A percentile compares a stretch with the other conserved stretches of the same genome.
These are phyloP conservation scores for Meloidogyne chitwoodi DNA, from an alignment of 1,140 invertebrate species.

Conservation along the genomic window DNA sequence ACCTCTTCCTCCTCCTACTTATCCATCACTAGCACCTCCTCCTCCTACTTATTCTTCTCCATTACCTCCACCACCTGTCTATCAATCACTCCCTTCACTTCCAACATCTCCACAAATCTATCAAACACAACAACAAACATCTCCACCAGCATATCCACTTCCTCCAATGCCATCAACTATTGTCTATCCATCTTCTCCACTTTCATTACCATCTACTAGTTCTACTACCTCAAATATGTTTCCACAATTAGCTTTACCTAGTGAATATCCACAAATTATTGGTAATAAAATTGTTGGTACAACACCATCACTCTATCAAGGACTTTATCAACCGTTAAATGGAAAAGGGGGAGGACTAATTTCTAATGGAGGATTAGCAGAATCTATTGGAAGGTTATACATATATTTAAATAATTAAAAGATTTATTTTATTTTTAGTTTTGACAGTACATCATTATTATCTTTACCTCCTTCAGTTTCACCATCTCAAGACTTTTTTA, in stretches of 20 bases:
- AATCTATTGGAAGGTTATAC: background rate
- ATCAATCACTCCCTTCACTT: background rate
- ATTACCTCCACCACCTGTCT: background rate
- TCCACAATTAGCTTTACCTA: background rate
- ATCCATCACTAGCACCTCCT: background rate
- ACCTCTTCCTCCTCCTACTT: background rate
- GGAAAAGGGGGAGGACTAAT: background rate
- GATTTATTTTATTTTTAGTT: background rate
- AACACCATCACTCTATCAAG: background rate
- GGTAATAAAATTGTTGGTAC: background rate
- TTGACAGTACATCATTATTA: background rate
- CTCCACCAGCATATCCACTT: background rate
- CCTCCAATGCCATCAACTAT: background rate
- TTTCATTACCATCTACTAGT: background rate
- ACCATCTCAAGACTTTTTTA: background rate
- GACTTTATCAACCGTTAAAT: background rate
- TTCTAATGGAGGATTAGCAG: background rate
- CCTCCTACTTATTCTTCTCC: background rate
- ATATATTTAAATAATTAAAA: too few relatives aligned
- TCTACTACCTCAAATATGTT: background rate
- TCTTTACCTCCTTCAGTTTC: background rate
- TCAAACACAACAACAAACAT: background rate
- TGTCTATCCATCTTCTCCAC: background rate
- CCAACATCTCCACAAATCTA: background rate
- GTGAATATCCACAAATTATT: background rate